Base-by-base conservation (phyloP, 2,888 invertebrate genomes). In the Pherbina coryleti region DNA sequence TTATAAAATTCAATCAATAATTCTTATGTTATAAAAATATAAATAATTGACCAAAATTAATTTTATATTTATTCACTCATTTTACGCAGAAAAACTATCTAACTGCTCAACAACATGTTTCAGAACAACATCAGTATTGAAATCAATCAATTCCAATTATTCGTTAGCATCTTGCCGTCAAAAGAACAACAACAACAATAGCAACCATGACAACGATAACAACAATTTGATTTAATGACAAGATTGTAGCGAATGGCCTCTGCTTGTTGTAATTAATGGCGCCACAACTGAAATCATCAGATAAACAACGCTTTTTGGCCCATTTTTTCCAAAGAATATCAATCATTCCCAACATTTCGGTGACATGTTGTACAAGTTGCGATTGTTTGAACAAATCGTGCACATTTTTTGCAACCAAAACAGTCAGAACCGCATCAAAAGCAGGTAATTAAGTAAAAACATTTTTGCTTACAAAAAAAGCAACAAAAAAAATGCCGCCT, bases 261-360 rank as follows among this genome's bases (percentile, higher is more conserved):
- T 37, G 17, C 57, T 55, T 55, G 57, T 57, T 57, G 64, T 69
- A 62, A 62, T 74, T 62, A 74, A 44, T 75, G 75, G 75, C 75
- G 75, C 75, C 75, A 75, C 19, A n/a, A 28, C 62, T 14, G 31
- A 64, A 74, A 64, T 64, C 25, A 64, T 9, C 44, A 53, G 37
- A 22, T 60, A n/a, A 70, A 14, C 34, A 71, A 31, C 53, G 11
- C 9, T 25, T 17, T 71, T 37, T 19, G 57, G 22, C 8, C 57
- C 22, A 37, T 60, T 57, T 60, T 60, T 31, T 25, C 9, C 31
- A 19, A 44, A 55, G 75, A 14, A 75, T 19, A 75, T 75, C 75
- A 75, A 75, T 75, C 75, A 75, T 55, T 75, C 31, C 55, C 67
- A 44, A 28, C 44, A 75, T 67, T 67, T 67, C 67, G 66, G 67